Evolutionary conservation across 2,797 vertebrate genomes (phyloP).

Genomic region (Heterohyrax brucei): DNA sequence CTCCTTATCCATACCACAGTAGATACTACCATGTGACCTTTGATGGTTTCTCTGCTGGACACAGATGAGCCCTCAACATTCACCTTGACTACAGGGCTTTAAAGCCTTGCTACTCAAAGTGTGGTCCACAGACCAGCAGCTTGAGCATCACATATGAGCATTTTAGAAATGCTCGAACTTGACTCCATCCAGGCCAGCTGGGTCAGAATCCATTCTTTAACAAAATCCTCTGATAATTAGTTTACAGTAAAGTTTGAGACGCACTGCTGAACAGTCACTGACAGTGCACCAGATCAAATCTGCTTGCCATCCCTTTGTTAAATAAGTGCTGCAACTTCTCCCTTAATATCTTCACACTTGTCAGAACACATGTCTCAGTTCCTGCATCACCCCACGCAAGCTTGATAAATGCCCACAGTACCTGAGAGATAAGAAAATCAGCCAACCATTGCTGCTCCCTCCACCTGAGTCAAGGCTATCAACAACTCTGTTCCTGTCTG

Average conservation of each 20-base stretch:
- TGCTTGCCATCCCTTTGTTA: accelerated
- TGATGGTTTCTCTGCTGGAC: accelerated
- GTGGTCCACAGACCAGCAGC: background rate
- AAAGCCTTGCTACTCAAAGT: background rate
- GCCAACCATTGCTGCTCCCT: accelerated
- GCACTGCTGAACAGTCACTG: accelerated
- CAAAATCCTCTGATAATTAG: accelerated
- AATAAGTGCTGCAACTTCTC: background rate
- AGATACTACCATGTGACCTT: accelerated
- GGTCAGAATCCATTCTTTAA: accelerated
- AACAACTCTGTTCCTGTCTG: accelerated
- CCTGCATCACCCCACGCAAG: accelerated
- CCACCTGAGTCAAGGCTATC: accelerated
- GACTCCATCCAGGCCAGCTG: accelerated
- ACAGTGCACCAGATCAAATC: accelerated
- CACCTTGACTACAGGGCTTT: background rate
- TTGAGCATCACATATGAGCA: accelerated
- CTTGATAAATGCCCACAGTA: accelerated
- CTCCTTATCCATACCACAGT: accelerated
- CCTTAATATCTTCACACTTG: background rate
- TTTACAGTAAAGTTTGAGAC: background rate
- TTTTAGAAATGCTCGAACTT: background rate
- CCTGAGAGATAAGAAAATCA: accelerated
- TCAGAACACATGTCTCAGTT: background rate
- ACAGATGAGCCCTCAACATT: accelerated